A percentile compares a stretch with the other conserved stretches of the same genome.
phyloP scores from a whole-genome alignment of 2,113 vertebrate genomes.

The Paramormyrops kingsleyae region DNA sequence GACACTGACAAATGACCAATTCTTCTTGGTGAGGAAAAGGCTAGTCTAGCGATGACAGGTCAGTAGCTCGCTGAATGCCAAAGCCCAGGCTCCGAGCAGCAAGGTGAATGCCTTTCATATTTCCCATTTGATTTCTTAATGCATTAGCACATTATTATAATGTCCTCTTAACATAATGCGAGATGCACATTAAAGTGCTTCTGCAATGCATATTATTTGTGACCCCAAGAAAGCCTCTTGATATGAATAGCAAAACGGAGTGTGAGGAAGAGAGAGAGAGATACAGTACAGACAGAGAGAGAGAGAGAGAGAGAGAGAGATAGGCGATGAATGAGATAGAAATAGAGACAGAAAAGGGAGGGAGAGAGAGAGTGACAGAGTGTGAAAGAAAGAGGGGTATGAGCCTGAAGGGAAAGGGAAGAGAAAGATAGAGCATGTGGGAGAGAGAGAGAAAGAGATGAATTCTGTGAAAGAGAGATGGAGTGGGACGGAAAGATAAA shows the following conservation, averaged over 20 bases:
- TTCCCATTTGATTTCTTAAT: not conserved
- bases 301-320: not conserved
- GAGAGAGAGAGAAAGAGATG: not conserved
- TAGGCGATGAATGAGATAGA: constrained; percentile 5
- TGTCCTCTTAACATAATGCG: not conserved
- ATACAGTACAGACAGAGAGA: constrained; percentile 31
- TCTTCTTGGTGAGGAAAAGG: not conserved
- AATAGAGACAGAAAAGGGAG: constrained; percentile 11
- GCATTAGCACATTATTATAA: not conserved
- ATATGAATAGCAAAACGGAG: constrained; percentile 37
- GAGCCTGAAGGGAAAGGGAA: constrained; percentile 6
- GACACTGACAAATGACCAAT: constrained; percentile 8
- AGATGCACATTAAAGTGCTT: not conserved
- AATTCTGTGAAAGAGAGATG: not conserved
- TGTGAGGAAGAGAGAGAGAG: not conserved
- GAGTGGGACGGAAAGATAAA: not conserved
- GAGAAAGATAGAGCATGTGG: not conserved
- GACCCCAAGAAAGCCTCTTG: constrained; percentile 16
- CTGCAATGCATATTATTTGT: not conserved
- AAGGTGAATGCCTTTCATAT: not conserved
- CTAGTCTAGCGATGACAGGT: not conserved
- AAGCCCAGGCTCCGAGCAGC: not conserved
- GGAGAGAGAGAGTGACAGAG: not conserved
- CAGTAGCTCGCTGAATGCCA: not conserved
- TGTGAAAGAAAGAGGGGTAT: constrained; percentile 6